Conservation (phyloP, 2,797 vertebrate species). For the Cuniculus paca region DNA sequence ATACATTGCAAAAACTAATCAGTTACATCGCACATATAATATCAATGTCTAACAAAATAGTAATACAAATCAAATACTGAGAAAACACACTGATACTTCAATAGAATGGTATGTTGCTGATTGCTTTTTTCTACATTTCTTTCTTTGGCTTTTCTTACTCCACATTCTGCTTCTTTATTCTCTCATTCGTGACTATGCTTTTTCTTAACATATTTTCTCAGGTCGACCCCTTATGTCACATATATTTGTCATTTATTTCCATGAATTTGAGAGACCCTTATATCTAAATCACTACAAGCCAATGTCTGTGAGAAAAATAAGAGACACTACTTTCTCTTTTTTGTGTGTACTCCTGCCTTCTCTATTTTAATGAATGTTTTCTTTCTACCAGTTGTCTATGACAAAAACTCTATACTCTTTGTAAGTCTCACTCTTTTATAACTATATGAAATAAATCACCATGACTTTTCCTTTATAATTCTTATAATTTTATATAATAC, state of each 20-base stretch:
- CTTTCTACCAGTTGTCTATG: not conserved
- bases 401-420: not conserved
- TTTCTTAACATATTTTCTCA: not conserved
- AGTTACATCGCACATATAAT: not conserved
- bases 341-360: not conserved
- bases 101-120: not conserved
- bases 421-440: not conserved
- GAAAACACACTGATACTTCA: not conserved
- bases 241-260: not conserved
- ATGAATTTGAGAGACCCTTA: not conserved
- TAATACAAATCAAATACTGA: not conserved
- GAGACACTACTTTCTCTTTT: not conserved
- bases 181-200: not conserved
- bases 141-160: not conserved
- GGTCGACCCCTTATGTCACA: not conserved
- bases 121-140: not conserved
- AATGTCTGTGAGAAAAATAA: not conserved
- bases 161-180: not conserved
- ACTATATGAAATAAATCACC: not conserved
- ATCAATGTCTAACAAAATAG: not conserved
- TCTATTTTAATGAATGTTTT: not conserved
- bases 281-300: not conserved
- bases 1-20: not conserved
- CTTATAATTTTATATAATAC: not conserved
- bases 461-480: not conserved